These are phyloP conservation scores for Salpingus planirostris DNA, from an alignment of 2,888 invertebrate genomes.

Conservation along the genomic window DNA sequence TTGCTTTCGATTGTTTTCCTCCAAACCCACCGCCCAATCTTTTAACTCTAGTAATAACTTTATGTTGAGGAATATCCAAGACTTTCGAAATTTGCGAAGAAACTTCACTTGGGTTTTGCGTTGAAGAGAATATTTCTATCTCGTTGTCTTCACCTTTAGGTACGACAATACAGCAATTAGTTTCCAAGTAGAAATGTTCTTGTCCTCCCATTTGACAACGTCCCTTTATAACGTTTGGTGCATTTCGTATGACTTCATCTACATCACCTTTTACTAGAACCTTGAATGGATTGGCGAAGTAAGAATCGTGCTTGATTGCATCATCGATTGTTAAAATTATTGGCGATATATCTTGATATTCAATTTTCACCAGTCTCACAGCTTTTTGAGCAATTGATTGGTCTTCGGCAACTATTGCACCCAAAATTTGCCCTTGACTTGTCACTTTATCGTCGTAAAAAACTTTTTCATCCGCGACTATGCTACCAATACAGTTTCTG, in stretches of 20 bases:
- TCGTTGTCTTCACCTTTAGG: conserved; percentile 75
- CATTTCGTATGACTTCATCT: conserved; percentile 54
- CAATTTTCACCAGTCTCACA: conserved; percentile 63
- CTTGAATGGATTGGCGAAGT: conserved; percentile 51
- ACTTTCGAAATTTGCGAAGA: conserved; percentile 43
- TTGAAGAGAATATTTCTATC: conserved; percentile 63
- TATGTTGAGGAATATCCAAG: conserved; percentile 63
- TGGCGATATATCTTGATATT: conserved; percentile 73
- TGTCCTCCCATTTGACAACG: conserved; percentile 78
- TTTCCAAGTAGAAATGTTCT: conserved; percentile 96
- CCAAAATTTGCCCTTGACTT: conserved; percentile 70
- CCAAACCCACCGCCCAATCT: conserved; percentile 94
- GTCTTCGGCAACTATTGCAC: conserved; percentile 64
- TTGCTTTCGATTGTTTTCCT: conserved; percentile 78
- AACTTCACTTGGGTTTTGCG: conserved; percentile 4
- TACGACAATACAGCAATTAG: conserved; percentile 61
- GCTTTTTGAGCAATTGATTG: conserved; percentile 76
- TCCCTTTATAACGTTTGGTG: conserved; percentile 70
- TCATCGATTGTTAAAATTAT: conserved; percentile 83
- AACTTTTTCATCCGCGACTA: conserved; percentile 74
- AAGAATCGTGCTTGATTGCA: conserved; percentile 70
- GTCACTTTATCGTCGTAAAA: conserved; percentile 70
- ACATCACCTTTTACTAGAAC: conserved; percentile 53
- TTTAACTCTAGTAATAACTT: conserved; percentile 69
- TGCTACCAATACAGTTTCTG: conserved; percentile 59